These are phyloP conservation scores for Heliconius eleuchia DNA, from an alignment of 1,140 invertebrate species.

Conservation along the genomic window DNA sequence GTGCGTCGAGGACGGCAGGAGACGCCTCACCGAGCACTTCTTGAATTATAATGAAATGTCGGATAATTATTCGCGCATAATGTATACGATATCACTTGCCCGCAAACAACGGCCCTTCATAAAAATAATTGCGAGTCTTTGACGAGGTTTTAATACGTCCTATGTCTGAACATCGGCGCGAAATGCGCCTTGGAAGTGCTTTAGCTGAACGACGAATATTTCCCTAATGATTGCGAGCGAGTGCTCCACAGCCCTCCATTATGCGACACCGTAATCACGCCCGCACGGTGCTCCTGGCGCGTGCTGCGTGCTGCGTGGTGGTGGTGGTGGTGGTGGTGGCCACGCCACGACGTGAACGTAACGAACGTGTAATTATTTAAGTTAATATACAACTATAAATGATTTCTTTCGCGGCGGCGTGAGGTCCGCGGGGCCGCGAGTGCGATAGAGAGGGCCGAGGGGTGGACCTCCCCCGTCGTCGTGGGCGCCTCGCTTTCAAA, in stretches of 20 bases:
- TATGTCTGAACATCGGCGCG: slow-evolving; percentile 35
- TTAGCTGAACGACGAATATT: slow-evolving; percentile 59
- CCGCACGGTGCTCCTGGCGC: background rate
- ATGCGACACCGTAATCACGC: too few relatives aligned
- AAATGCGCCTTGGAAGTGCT: slow-evolving; percentile 48
- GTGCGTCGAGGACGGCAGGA: background rate
- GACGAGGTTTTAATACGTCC: slow-evolving; percentile 46
- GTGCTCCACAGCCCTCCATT: slow-evolving; percentile 38
- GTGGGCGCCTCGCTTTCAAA: slow-evolving; percentile 49
- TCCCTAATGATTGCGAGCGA: slow-evolving; percentile 76
- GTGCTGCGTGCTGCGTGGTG: too few relatives aligned
- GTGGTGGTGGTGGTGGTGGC: too few relatives aligned
- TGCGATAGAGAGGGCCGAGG: slow-evolving; percentile 45
- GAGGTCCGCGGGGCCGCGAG: slow-evolving; percentile 31
- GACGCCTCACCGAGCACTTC: background rate
- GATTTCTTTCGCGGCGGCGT: slow-evolving; percentile 58
- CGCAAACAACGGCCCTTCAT: slow-evolving; percentile 34
- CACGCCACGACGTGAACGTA: background rate
- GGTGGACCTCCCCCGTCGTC: slow-evolving; percentile 43
- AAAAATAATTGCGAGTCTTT: slow-evolving; percentile 37
- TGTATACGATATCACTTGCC: slow-evolving; percentile 9
- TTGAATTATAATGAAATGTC: background rate
- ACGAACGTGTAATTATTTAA: slow-evolving; percentile 71
- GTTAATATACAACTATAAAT: slow-evolving; percentile 77
- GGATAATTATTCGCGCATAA: slow-evolving; percentile 26